Evolutionary conservation across 2,113 vertebrate species (phyloP), one percentile per base, ranked within the genome.

Genomic region (Megaceryle torquata): DNA sequence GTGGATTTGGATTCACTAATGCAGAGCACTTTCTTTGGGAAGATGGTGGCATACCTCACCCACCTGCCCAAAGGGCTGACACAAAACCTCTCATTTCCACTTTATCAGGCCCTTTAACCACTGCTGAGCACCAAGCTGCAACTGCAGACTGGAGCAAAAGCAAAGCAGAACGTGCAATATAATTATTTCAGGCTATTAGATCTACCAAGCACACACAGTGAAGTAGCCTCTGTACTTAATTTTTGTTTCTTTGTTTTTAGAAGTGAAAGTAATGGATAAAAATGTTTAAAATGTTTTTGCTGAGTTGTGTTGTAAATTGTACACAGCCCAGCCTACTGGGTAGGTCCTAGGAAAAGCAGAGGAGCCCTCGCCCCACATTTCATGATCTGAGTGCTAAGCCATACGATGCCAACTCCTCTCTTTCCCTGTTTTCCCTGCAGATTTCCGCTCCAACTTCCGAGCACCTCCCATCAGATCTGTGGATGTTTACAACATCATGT

Each of bases 401-500:
- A 1, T 18, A 7, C 1, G 4, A 63, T 1, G 6, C 29, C 61
- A 43, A 6, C 14, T 20, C 35, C 50, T 77, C 71, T 95, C 13
- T 87, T 67, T 76, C 41, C 72, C 82, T 78, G 76, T 59, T 83
- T 80, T 28, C 80, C 63, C 96, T 96, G 59, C 96, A 99, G 99
- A 99, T 97, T 99, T 99, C 97, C 99, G 98, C 97, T 88, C 94
- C 85, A 98, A 98, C 94, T 97, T 98, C 94, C 97, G 93, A 78
- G 98, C 98, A 0, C 98, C 98, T 68, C 98, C 99, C 15, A 99
- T 99, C 93, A 97, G 98, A 88, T 85, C 98, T 0, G 99, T 99
- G 90, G 99, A 99, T 19, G 87, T 99, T 91, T 99, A 99, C 95
- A 99, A 99, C 48, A 13, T 99, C 80, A 98, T 99, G 99, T 99